Evolutionary conservation across 2,113 vertebrate genomes (phyloP).

Genomic region (Halichoeres trimaculatus): DNA sequence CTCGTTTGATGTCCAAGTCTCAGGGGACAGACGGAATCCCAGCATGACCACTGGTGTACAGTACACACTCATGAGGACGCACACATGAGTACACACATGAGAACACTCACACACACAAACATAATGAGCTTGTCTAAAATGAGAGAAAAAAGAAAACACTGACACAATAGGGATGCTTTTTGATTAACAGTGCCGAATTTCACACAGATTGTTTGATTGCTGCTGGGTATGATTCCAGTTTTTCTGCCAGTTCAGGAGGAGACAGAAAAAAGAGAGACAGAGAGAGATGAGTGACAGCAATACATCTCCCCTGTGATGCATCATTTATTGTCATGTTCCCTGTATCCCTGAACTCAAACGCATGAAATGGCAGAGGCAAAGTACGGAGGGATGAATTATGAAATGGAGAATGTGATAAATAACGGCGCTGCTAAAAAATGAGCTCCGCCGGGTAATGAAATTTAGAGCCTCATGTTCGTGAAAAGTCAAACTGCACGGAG

Average conservation of each 20-base stretch:
- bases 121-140: not conserved
- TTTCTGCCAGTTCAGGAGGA: not conserved
- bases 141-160: not conserved
- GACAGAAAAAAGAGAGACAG: not conserved
- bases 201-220: constrained; percentile 2
- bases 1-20: constrained; percentile 46
- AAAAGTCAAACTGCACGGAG: constrained; percentile 4
- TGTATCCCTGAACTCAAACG: constrained; percentile 25
- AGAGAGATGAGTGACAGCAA: constrained; percentile 12
- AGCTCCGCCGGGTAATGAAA: not conserved
- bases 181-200: constrained; percentile 1
- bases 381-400: constrained; percentile 15
- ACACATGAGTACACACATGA: no score
- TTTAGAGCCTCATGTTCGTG: constrained; percentile 1
- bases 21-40: constrained; percentile 23
- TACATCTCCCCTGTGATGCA: constrained; percentile 22
- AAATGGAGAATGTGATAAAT: constrained; percentile 15
- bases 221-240: not conserved
- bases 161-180: not conserved
- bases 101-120: constrained; percentile 3
- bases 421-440: not conserved
- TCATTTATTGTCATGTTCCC: constrained; percentile 35
- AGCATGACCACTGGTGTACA: constrained; percentile 26
- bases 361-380: constrained; percentile 7
- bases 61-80: not conserved